Evolutionary conservation across 2,113 vertebrate genomes (phyloP), one percentile per base, ranked within the genome.

Genomic region (Prietella phreatophila): DNA sequence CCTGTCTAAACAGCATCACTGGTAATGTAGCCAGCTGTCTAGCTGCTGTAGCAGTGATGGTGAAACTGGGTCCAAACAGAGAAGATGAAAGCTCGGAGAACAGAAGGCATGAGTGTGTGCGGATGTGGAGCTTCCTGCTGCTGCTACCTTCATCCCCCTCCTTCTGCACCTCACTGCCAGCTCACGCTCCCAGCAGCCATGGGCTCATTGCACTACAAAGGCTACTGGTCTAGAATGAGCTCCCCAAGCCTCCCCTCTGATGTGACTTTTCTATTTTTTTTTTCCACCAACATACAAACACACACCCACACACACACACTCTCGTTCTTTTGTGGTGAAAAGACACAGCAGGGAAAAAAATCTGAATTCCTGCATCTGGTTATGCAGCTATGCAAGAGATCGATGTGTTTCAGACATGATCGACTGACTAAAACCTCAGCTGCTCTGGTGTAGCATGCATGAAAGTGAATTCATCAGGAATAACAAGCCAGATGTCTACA

Each of bases 181-280:
- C 85, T 71, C 83, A 55, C 67, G 61, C 86, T 81, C 87, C 61
- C 86, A 85, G 73, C 85, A 73, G 87, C 71, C 79, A 75, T 89
- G 86, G 61, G 90, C 93, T 94, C 95, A 94, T 93, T 93, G 91
- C 93, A 95, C 93, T 93, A 95, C 93, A 95, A 95, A 96, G 91
- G 86, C 82, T 88, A 90, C 33, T 83, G 91, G 89, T 87, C 25
- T 22, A 90, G 88, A 93, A 92, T 93, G 89, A 90, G 58, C 90
- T 92, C 91, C 89, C 89, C 85, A 87, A 91, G 89, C 92, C 89
- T 86, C 47, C 55, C 76, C 91, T 94, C 91, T 94, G 92, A 93
- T 93, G 93, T 91, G 86, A 87, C 42, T 90, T 88, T 86, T 81
- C 56, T 42, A 81, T 88, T 86, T 80, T 47, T 83, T 88, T 42